Conservation (phyloP, 2,888 invertebrate species). For the Coleophora deauratella region DNA sequence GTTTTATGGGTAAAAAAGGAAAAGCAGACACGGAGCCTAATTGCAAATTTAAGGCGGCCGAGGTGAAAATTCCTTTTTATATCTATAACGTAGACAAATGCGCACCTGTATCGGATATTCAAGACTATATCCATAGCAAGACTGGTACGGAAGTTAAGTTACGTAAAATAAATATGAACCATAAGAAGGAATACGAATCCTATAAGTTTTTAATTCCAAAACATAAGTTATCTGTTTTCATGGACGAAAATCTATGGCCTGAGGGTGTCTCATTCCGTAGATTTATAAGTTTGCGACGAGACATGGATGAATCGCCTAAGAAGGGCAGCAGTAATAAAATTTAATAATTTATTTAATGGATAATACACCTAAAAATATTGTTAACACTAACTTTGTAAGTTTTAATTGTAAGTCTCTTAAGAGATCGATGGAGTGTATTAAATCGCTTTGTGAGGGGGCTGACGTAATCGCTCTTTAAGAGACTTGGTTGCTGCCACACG, state of each 20-base stretch:
- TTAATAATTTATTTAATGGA: background rate
- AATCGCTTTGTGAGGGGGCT: constrained; percentile 1
- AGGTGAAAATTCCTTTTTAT: constrained; percentile 6
- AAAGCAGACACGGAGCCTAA: too few species aligned
- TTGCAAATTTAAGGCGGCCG: constrained; percentile 10
- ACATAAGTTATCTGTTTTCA: constrained; percentile 5
- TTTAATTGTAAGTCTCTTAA: constrained; percentile 9
- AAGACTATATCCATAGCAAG: constrained; percentile 3
- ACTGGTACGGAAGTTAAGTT: constrained; percentile 4
- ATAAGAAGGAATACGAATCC: constrained; percentile 6
- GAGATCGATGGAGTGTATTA: constrained; percentile 4
- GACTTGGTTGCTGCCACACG: constrained; percentile 8
- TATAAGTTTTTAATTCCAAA: constrained; percentile 8
- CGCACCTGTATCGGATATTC: constrained; percentile 6
- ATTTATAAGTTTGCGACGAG: constrained; percentile 7
- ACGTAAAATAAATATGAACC: constrained; percentile 6
- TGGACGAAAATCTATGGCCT: constrained; percentile 9
- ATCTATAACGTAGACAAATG: constrained; percentile 8
- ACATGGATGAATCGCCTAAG: too few species aligned
- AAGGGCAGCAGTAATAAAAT: background rate
- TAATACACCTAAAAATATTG: constrained; percentile 2
- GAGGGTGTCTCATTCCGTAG: constrained; percentile 10
- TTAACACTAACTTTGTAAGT: constrained; percentile 1
- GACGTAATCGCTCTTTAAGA: constrained; percentile 5
- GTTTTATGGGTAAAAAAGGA: too few species aligned